A percentile compares a stretch with the other conserved stretches of the same genome.
These are phyloP conservation scores for Sisyra terminalis DNA, from an alignment of 2,888 invertebrate species.

Conservation along the genomic window DNA sequence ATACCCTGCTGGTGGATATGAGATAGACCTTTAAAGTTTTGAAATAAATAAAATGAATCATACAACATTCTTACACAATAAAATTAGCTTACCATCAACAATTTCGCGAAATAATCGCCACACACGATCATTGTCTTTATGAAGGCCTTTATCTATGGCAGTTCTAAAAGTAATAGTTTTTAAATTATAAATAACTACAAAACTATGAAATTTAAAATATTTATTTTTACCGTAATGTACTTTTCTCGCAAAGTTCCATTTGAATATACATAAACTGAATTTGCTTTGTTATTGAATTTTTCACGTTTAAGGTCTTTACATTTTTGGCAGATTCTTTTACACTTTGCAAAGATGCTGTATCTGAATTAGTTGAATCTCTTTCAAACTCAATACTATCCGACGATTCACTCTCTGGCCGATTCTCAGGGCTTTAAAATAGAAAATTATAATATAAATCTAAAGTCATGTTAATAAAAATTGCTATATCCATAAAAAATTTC, in stretches of 20 bases:
- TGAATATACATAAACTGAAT: slow-evolving; percentile 76
- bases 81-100: slow-evolving; percentile 48
- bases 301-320: slow-evolving; percentile 2
- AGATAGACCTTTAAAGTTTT: slow-evolving; percentile 35
- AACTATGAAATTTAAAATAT: background rate
- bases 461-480: no score
- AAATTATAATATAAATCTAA: no score
- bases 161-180: slow-evolving; percentile 29
- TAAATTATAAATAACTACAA: background rate
- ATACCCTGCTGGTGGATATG: slow-evolving; percentile 89
- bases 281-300: slow-evolving; percentile 15
- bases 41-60: background rate
- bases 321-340: slow-evolving; percentile 6
- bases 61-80: background rate
- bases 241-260: slow-evolving; percentile 99
- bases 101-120: slow-evolving; percentile 94
- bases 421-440: slow-evolving; percentile 11
- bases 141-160: slow-evolving; percentile 72
- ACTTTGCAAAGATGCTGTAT: slow-evolving; percentile 19
- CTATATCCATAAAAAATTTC: no score
- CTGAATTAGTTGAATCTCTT: slow-evolving; percentile 23
- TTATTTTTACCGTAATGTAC: slow-evolving; percentile 47
- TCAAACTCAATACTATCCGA: slow-evolving; percentile 48
- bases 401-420: slow-evolving; percentile 30
- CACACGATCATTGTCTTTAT: slow-evolving; percentile 57